Percentiles rank a stretch among this genome's conserved stretches.
These are phyloP conservation scores for Phocoena phocoena DNA, from an alignment of 2,113 vertebrate genomes.

Conservation along the genomic window DNA sequence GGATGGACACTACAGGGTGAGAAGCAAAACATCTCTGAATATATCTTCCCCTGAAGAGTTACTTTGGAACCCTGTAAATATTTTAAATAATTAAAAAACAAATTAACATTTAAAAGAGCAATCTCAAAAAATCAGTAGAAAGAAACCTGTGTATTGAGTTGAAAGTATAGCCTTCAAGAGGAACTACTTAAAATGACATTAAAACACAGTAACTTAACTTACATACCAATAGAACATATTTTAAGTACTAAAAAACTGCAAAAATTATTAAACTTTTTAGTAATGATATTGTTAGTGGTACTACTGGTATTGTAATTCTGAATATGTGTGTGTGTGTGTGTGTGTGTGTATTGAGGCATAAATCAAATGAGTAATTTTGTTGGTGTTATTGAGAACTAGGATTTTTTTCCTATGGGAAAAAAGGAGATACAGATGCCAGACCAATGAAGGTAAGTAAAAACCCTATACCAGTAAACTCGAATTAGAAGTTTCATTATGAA, in stretches of 20 bases:
- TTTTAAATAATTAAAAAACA: background rate
- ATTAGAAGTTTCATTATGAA: background rate
- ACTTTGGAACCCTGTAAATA: background rate
- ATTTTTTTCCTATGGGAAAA: background rate
- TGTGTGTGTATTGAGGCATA: background rate
- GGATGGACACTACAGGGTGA: background rate
- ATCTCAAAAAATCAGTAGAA: background rate
- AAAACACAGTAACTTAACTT: background rate
- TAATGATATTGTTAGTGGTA: background rate
- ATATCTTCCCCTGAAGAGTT: background rate
- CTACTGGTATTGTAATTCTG: background rate
- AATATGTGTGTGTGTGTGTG: background rate
- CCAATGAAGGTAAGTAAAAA: background rate
- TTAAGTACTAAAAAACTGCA: background rate
- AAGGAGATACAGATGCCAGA: background rate
- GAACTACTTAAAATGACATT: background rate
- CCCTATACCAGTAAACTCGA: background rate
- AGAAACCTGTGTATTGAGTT: background rate
- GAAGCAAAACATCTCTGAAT: background rate
- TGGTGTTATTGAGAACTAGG: background rate
- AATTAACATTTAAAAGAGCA: background rate
- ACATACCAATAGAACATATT: background rate
- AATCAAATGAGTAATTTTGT: slow-evolving; percentile 1
- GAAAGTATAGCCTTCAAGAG: background rate
- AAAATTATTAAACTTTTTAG: background rate